These are phyloP conservation scores for Sitta carolinensis DNA, from an alignment of 2,797 vertebrate genomes.

Conservation along the genomic window DNA sequence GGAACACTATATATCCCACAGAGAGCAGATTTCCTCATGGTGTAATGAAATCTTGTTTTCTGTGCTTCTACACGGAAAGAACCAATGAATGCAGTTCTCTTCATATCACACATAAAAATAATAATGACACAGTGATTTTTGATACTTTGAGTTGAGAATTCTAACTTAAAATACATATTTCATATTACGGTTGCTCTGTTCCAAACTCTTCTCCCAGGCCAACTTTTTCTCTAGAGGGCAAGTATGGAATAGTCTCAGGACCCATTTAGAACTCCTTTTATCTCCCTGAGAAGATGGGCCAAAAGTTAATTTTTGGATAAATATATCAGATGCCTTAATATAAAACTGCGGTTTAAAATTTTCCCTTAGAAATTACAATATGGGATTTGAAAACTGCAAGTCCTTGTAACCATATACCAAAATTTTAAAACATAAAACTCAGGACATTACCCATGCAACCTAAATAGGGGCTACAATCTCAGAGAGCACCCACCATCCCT, in stretches of 20 bases:
- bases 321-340: neutral
- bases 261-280: neutral
- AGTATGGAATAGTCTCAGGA: neutral
- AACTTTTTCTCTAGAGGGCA: neutral
- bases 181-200: neutral
- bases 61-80: neutral
- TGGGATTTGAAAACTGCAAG: neutral
- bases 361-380: neutral
- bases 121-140: neutral
- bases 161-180: neutral
- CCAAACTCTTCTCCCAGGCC: neutral
- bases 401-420: neutral
- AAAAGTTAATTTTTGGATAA: neutral
- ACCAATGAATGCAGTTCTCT: neutral
- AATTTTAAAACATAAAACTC: neutral
- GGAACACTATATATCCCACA: accelerated
- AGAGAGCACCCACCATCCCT: neutral
- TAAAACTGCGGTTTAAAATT: neutral
- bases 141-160: neutral
- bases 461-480: accelerated
- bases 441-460: neutral
- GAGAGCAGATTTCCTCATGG: neutral
- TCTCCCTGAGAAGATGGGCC: neutral
- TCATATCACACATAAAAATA: neutral
- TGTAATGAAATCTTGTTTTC: neutral